Evolutionary conservation across 2,113 vertebrate genomes (phyloP).

Genomic region (Pteronura brasiliensis): DNA sequence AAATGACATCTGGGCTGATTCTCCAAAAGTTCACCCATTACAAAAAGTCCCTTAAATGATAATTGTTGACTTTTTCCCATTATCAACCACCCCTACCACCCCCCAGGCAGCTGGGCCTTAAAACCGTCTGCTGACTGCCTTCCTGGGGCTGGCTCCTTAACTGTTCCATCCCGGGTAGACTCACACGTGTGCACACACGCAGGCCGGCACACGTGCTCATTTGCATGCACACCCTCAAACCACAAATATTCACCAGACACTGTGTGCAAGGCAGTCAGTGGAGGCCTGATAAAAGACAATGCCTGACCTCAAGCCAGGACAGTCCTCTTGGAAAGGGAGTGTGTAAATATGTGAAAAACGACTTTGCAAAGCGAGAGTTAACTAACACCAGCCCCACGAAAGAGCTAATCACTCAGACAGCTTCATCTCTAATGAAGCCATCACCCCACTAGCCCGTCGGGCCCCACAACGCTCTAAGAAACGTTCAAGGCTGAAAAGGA

Average conservation of each 20-base stretch:
- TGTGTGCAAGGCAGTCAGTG: neutral
- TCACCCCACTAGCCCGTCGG: neutral
- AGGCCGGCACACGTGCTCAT: rapidly evolving
- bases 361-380: neutral
- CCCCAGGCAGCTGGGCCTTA: conserved; percentile 11
- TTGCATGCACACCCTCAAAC: rapidly evolving
- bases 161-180: rapidly evolving
- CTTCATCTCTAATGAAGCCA: neutral
- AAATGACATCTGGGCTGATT: neutral
- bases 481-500: neutral
- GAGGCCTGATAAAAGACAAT: no score
- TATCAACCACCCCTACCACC: neutral
- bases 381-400: neutral
- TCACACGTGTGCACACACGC: rapidly evolving
- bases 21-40: neutral
- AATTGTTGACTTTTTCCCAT: neutral
- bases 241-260: neutral
- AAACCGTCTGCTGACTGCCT: neutral
- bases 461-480: neutral
- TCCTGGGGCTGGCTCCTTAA: neutral
- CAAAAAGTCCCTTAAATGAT: neutral
- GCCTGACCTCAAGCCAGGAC: rapidly evolving
- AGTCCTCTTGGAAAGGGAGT: neutral
- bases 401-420: neutral
- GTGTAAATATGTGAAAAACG: neutral